Conservation (phyloP, 2,888 invertebrate genomes). For the Nymphalis c-album region DNA sequence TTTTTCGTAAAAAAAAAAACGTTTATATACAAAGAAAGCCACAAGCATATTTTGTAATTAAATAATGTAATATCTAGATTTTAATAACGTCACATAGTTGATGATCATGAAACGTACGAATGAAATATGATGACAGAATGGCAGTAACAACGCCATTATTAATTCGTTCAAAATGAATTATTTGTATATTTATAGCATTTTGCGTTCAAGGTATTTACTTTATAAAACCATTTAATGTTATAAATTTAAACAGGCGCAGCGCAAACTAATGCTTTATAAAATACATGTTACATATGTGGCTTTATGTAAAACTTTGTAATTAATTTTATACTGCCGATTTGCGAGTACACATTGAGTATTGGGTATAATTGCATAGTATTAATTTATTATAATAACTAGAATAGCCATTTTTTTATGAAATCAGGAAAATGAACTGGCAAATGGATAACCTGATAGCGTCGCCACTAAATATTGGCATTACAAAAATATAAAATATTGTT, state of each 20-base stretch:
- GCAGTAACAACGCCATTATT: conserved; percentile 22
- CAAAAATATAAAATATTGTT: too few relatives aligned
- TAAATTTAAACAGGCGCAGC: conserved; percentile 10
- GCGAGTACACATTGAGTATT: too few relatives aligned
- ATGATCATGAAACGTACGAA: conserved; percentile 24
- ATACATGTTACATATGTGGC: too few relatives aligned
- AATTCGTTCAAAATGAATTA: conserved; percentile 27
- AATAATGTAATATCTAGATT: not conserved
- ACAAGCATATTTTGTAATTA: not conserved
- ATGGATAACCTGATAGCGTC: too few relatives aligned
- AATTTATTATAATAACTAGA: too few relatives aligned
- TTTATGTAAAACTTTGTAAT: too few relatives aligned
- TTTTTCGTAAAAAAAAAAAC: too few relatives aligned
- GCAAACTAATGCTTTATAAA: not conserved
- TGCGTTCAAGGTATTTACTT: conserved; percentile 23
- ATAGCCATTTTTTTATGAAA: too few relatives aligned
- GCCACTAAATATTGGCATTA: too few relatives aligned
- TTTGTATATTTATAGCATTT: conserved; percentile 24
- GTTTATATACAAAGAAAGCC: not conserved
- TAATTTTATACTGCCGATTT: too few relatives aligned
- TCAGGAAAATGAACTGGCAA: too few relatives aligned
- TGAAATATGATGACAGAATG: conserved; percentile 25
- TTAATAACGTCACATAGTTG: conserved; percentile 16
- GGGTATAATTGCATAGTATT: too few relatives aligned
- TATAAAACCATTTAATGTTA: conserved; percentile 24